Evolutionary conservation across 2,797 vertebrate species (phyloP).

Genomic region (Mus caroli): DNA sequence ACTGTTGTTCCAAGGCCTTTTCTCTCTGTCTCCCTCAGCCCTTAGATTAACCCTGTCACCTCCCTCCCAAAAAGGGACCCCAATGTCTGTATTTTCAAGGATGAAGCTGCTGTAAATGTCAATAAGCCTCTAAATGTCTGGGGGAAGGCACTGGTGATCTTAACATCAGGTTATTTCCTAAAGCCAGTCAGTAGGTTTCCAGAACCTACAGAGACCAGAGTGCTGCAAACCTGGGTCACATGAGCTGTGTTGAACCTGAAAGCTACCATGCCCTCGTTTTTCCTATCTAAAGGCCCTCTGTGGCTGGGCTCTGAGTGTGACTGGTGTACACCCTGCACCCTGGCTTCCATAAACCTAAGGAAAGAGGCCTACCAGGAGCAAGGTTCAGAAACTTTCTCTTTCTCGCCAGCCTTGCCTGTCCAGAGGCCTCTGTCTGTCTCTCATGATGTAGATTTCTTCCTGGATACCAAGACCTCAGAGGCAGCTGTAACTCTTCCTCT

Average conservation of each 20-base stretch:
- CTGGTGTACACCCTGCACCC: not conserved
- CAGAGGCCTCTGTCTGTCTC: not conserved
- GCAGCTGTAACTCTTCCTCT: not conserved
- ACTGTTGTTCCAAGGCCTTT: constrained; percentile 77
- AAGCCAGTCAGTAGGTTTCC: not conserved
- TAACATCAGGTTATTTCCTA: not conserved
- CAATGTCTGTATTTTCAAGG: constrained; percentile 25
- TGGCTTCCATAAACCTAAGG: not conserved
- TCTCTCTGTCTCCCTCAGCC: constrained; percentile 49
- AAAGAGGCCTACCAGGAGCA: not conserved
- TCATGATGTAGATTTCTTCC: not conserved
- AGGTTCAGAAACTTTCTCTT: not conserved
- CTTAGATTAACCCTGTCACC: constrained; percentile 83
- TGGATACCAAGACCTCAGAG: not conserved
- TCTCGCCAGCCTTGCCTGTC: too few relatives aligned
- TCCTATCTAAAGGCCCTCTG: not conserved
- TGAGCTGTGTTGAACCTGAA: not conserved
- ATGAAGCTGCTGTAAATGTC: constrained; percentile 28
- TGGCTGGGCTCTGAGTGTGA: not conserved
- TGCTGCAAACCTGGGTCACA: not conserved
- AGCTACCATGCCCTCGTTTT: not conserved
- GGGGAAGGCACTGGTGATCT: not conserved
- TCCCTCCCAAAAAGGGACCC: constrained; percentile 82
- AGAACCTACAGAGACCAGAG: accelerated
- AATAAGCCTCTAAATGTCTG: not conserved